A percentile compares a stretch with the other conserved stretches of the same genome.
These are phyloP conservation scores for Gobio gobio DNA, from an alignment of 2,113 vertebrate genomes.

Conservation along the genomic window DNA sequence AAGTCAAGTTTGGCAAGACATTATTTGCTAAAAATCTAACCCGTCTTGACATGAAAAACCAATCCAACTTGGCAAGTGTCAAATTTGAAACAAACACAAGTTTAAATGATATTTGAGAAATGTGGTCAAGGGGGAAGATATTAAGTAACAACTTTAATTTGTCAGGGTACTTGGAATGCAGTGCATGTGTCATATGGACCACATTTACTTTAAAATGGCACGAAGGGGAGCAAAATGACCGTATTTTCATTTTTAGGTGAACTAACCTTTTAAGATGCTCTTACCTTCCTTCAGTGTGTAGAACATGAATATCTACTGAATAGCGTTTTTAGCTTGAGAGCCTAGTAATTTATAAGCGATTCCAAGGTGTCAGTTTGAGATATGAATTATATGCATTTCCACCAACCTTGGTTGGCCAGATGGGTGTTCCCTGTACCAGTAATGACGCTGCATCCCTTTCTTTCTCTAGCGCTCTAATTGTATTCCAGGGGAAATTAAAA, in stretches of 20 bases:
- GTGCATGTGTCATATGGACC: too few species aligned
- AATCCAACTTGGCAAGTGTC: neutral
- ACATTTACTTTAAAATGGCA: neutral
- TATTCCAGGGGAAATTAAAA: slow-evolving; percentile 13
- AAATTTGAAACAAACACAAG: neutral
- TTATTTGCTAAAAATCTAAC: neutral
- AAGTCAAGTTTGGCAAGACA: neutral
- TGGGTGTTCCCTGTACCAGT: slow-evolving; percentile 14
- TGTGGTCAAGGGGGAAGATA: too few species aligned
- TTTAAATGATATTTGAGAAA: too few species aligned
- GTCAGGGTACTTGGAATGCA: too few species aligned
- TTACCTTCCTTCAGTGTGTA: neutral
- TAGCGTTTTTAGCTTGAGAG: neutral
- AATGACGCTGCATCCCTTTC: neutral
- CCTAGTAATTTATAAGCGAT: neutral
- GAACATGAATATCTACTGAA: neutral
- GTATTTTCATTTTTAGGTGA: neutral
- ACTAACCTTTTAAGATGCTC: neutral
- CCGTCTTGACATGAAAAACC: neutral
- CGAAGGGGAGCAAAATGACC: neutral
- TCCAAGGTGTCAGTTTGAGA: neutral
- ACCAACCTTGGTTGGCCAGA: neutral
- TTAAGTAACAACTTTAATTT: too few species aligned
- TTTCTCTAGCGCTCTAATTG: neutral
- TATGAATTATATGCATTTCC: neutral